Percentiles rank a stretch among this genome's conserved stretches.
Evolutionary conservation across 1,140 invertebrate genomes (phyloP).

Genomic region (Aphelenchoides avenae): DNA sequence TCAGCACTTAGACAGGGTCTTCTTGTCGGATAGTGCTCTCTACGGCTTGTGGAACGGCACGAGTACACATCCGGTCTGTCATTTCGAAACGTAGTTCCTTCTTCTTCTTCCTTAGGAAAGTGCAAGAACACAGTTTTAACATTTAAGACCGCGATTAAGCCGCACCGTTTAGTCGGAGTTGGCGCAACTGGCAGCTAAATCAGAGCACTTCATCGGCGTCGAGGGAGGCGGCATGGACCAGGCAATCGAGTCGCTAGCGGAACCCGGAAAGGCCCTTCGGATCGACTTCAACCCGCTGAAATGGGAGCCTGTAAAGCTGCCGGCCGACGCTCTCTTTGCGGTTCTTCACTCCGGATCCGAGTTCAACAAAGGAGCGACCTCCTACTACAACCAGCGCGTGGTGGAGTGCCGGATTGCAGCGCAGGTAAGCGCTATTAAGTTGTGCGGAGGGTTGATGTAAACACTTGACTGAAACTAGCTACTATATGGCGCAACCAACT

Average conservation of each 20-base stretch:
- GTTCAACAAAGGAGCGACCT: constrained; percentile 82
- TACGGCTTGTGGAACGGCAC: no score
- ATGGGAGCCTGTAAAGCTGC: constrained; percentile 73
- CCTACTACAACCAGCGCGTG: no score
- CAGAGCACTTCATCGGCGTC: constrained; percentile 38
- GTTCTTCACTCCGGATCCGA: constrained; percentile 83
- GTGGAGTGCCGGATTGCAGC: constrained; percentile 85
- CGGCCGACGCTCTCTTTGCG: constrained; percentile 78
- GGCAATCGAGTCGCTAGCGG: constrained; percentile 88
- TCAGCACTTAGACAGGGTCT: no score
- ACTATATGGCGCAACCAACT: no score
- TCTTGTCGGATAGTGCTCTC: no score
- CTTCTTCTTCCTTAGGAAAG: no score
- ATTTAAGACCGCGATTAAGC: no score
- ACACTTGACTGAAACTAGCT: no score
- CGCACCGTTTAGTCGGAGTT: constrained; percentile 20
- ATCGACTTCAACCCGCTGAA: constrained; percentile 88
- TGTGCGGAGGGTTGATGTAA: no score
- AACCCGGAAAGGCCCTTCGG: constrained; percentile 69
- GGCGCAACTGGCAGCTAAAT: constrained; percentile 29
- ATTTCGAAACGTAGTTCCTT: no score
- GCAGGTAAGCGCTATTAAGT: constrained; percentile 70
- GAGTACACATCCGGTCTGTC: no score
- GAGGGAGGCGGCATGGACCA: constrained; percentile 92
- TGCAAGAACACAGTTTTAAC: no score